These are phyloP conservation scores for Ophion obscuratus DNA, from an alignment of 2,888 invertebrate genomes.

Conservation along the genomic window DNA sequence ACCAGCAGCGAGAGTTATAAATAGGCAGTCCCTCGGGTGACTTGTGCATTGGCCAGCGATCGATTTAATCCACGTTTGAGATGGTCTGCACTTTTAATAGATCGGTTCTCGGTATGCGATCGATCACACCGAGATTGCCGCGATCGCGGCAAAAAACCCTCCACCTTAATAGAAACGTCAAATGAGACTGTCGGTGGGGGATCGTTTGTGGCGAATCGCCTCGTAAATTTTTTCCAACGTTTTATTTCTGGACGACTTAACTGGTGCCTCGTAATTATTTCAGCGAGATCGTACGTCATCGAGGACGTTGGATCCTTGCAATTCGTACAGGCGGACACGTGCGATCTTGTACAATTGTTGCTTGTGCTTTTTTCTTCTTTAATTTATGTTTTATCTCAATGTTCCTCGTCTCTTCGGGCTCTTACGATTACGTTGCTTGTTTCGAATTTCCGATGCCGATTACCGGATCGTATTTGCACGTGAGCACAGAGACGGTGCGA, in stretches of 20 bases:
- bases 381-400: conserved; percentile 12
- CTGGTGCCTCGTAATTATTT: conserved; percentile 28
- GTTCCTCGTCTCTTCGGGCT: neutral
- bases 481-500: neutral
- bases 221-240: conserved; percentile 23
- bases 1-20: neutral
- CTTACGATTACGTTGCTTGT: neutral
- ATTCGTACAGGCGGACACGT: neutral
- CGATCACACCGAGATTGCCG: conserved; percentile 6
- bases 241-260: conserved; percentile 26
- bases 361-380: conserved; percentile 3
- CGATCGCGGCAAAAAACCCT: neutral
- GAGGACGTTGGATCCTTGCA: neutral
- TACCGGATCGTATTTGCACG: neutral
- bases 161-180: conserved; percentile 38
- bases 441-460: neutral
- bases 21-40: neutral
- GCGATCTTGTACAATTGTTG: neutral
- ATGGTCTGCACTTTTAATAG: conserved; percentile 13
- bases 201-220: conserved; percentile 4
- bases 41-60: conserved; percentile 4
- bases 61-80: neutral
- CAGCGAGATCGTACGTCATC: conserved; percentile 16
- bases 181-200: conserved; percentile 10
- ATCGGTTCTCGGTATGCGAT: conserved; percentile 1